These are phyloP conservation scores for Nemotelus nigrinus DNA, from an alignment of 2,888 invertebrate genomes.

Conservation along the genomic window DNA sequence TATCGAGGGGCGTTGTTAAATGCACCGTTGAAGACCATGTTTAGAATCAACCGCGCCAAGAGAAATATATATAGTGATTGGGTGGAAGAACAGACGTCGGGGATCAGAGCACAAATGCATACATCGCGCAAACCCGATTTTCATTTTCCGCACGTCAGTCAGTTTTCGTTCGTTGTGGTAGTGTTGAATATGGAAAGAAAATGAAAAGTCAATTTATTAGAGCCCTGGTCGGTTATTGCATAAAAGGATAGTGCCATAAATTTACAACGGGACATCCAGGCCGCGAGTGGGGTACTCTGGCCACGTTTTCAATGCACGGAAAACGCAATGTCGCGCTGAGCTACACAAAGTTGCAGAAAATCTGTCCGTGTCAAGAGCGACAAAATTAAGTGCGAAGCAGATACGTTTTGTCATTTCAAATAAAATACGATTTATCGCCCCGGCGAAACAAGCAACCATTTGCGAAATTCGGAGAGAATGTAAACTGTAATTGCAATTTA, in stretches of 20 bases:
- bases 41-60: not conserved
- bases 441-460: too few relatives aligned
- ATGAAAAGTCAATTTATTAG: conserved; percentile 39
- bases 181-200: conserved; percentile 36
- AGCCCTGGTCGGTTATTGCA: conserved; percentile 7
- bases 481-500: too few relatives aligned
- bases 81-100: not conserved
- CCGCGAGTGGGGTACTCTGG: not conserved
- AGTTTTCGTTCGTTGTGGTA: conserved; percentile 9
- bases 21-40: not conserved
- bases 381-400: too few relatives aligned
- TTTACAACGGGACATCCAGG: not conserved
- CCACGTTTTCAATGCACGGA: too few relatives aligned
- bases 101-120: not conserved
- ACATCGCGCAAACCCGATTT: not conserved
- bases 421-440: too few relatives aligned
- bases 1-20: not conserved
- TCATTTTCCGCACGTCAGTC: conserved; percentile 33
- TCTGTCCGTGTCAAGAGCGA: too few relatives aligned
- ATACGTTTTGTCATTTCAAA: too few relatives aligned
- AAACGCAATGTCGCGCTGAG: too few relatives aligned
- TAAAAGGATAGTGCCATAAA: not conserved
- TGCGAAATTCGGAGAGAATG: too few relatives aligned
- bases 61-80: too few relatives aligned
- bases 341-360: too few relatives aligned